A percentile compares a stretch with the other conserved stretches of the same genome.
Conservation (phyloP, 2,888 invertebrate genomes). For the Micropterix aruncella region DNA sequence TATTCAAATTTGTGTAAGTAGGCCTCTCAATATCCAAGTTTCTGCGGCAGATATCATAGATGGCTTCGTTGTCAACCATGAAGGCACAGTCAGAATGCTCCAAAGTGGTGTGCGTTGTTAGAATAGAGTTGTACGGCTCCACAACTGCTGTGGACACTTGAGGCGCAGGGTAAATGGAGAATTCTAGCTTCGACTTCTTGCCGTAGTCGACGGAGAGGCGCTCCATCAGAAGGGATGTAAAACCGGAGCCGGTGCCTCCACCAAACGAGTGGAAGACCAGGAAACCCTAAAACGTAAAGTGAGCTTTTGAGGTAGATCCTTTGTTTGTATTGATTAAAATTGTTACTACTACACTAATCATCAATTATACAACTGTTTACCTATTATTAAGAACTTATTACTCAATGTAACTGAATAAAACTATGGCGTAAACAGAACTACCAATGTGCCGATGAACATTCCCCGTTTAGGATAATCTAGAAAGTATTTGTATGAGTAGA, state of each 20-base stretch:
- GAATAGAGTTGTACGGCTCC: slow-evolving; percentile 85
- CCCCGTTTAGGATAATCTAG: too few relatives aligned
- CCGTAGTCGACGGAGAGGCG: slow-evolving; percentile 84
- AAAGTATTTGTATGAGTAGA: too few relatives aligned
- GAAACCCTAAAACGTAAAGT: slow-evolving; percentile 57
- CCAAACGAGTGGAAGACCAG: slow-evolving; percentile 89
- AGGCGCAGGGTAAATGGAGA: slow-evolving; percentile 90
- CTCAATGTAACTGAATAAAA: too few relatives aligned
- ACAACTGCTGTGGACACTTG: slow-evolving; percentile 75
- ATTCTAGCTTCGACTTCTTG: slow-evolving; percentile 86
- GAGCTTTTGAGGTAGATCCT: not conserved
- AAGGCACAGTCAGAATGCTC: slow-evolving; percentile 83
- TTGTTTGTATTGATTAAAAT: not conserved
- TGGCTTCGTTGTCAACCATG: slow-evolving; percentile 86
- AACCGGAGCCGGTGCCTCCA: slow-evolving; percentile 84
- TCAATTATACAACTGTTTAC: too few relatives aligned
- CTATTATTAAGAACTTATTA: too few relatives aligned
- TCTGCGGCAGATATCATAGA: slow-evolving; percentile 77
- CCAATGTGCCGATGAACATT: too few relatives aligned
- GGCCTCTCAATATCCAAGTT: slow-evolving; percentile 76
- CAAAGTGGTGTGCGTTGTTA: slow-evolving; percentile 82
- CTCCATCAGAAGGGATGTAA: slow-evolving; percentile 87
- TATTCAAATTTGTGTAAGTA: slow-evolving; percentile 77
- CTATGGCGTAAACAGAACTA: too few relatives aligned
- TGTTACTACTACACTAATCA: slow-evolving; percentile 1